Conservation (phyloP, 2,113 vertebrate genomes). For the Rhinolophus ferrumequinum region DNA sequence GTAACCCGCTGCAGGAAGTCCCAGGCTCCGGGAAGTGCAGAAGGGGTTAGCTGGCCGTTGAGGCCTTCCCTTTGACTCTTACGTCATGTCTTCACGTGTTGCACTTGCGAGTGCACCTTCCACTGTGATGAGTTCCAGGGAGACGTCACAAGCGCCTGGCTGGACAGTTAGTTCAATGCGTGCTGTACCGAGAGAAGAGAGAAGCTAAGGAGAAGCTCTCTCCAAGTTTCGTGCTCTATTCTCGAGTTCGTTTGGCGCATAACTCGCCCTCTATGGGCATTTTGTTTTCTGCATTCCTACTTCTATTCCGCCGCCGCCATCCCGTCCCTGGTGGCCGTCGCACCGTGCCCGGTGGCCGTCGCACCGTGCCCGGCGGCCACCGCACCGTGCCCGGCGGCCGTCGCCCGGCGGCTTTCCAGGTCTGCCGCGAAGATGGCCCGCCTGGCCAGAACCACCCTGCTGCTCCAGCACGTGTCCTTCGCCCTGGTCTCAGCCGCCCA, state of each 20-base stretch:
- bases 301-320: too few species aligned
- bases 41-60: rapidly evolving
- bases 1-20: rapidly evolving
- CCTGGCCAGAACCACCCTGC: rapidly evolving
- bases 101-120: not conserved
- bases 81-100: rapidly evolving
- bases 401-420: rapidly evolving
- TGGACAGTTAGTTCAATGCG: rapidly evolving
- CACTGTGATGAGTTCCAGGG: not conserved
- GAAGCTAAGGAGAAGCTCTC: not conserved
- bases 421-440: rapidly evolving
- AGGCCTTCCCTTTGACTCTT: not conserved
- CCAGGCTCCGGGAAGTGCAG: not conserved
- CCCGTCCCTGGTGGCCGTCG: rapidly evolving
- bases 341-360: too few species aligned
- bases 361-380: too few species aligned
- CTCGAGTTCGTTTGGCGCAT: rapidly evolving
- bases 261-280: not conserved
- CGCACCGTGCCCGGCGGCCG: rapidly evolving
- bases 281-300: not conserved
- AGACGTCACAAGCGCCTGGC: rapidly evolving
- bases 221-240: not conserved
- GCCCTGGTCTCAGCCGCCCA: rapidly evolving
- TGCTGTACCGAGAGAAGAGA: not conserved
- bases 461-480: rapidly evolving